Evolutionary conservation across 1,140 invertebrate species (phyloP).

Genomic region (Bombus vancouverensis): DNA sequence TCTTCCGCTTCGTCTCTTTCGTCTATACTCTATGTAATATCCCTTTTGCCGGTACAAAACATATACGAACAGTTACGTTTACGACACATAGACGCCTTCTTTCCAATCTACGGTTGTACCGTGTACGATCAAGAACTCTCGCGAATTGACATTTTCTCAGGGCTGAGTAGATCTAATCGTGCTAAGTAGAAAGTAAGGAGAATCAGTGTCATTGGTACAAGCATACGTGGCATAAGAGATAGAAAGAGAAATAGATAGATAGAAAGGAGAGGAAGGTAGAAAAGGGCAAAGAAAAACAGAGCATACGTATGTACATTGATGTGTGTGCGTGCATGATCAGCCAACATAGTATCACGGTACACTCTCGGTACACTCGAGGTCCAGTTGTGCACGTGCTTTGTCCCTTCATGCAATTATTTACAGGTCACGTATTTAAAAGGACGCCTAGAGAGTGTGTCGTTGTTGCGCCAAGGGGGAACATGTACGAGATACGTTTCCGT

Average conservation of each 20-base stretch:
- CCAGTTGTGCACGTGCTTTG: constrained; percentile 65
- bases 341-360: constrained; percentile 36
- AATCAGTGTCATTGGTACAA: not conserved
- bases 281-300: not conserved
- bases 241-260: not conserved
- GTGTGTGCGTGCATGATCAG: constrained; percentile 24
- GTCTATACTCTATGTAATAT: constrained; percentile 5
- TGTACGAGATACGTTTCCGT: constrained; percentile 66
- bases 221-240: not conserved
- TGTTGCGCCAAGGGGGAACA: constrained; percentile 58
- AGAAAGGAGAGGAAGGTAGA: constrained; percentile 17
- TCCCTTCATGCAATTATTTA: constrained; percentile 73
- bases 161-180: constrained; percentile 41
- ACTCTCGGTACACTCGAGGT: constrained; percentile 49
- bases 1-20: no score
- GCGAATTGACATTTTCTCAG: constrained; percentile 47
- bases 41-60: not conserved
- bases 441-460: constrained; percentile 56
- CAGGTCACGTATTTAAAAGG: constrained; percentile 75
- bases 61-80: constrained; percentile 29
- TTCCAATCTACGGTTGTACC: not conserved
- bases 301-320: not conserved
- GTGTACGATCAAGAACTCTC: not conserved
- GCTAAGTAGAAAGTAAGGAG: constrained; percentile 32
- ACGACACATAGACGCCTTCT: not conserved